Conservation (phyloP, 2,888 invertebrate genomes). For the Octodonta nipae region DNA sequence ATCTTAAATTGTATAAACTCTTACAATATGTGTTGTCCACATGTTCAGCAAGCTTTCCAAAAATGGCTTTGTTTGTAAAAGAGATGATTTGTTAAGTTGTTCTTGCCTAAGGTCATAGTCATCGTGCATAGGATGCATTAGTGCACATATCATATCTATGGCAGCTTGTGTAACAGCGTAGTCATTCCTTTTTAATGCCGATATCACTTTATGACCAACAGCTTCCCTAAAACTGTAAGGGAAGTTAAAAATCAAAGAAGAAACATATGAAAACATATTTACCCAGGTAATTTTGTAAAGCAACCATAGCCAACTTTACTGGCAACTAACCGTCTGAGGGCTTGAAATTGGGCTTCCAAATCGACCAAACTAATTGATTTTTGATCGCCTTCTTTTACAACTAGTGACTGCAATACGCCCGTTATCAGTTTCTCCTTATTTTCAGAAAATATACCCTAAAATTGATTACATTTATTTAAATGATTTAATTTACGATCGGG, state of each 20-base stretch:
- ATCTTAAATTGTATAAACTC: slow-evolving; percentile 26
- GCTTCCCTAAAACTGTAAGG: slow-evolving; percentile 75
- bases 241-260: slow-evolving; percentile 1
- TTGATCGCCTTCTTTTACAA: slow-evolving; percentile 55
- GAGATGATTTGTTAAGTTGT: slow-evolving; percentile 92
- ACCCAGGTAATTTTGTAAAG: slow-evolving; percentile 81
- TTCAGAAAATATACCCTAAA: slow-evolving; percentile 87
- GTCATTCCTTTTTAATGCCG: slow-evolving; percentile 74
- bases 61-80: slow-evolving; percentile 82
- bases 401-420: slow-evolving; percentile 73
- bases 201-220: slow-evolving; percentile 82
- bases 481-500: neutral
- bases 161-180: slow-evolving; percentile 90
- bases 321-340: slow-evolving; percentile 80
- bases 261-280: slow-evolving; percentile 12
- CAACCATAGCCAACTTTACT: slow-evolving; percentile 97
- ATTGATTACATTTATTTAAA: too few relatives aligned
- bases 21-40: slow-evolving; percentile 88
- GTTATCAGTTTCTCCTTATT: slow-evolving; percentile 96
- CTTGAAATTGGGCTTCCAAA: slow-evolving; percentile 90
- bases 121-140: slow-evolving; percentile 97
- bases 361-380: slow-evolving; percentile 52
- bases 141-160: slow-evolving; percentile 89
- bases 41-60: slow-evolving; percentile 84
- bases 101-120: slow-evolving; percentile 95